Evolutionary conservation across 2,797 vertebrate genomes (phyloP).

Genomic region (Mus spretus): DNA sequence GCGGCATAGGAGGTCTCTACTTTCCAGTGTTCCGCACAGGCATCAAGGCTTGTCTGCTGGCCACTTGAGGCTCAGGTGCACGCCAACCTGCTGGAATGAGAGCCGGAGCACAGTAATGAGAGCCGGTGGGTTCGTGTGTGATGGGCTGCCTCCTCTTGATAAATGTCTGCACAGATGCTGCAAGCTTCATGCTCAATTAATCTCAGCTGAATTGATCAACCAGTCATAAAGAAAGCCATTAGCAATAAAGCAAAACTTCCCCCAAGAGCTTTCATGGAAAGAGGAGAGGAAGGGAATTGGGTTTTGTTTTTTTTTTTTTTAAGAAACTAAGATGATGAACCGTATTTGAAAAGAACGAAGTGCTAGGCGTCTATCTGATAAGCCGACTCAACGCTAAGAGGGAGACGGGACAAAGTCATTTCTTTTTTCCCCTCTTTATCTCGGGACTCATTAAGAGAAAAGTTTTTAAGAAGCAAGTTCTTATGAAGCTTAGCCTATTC

Average conservation of each 20-base stretch:
- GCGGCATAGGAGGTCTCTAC: not conserved
- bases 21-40: too few relatives aligned
- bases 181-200: conserved; percentile 86
- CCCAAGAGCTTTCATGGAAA: conserved; percentile 80
- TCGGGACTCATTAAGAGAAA: conserved; percentile 37
- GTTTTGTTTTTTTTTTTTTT: conserved; percentile 60
- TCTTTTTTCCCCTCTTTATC: not conserved
- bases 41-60: accelerated
- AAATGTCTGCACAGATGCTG: conserved; percentile 83
- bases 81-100: not conserved
- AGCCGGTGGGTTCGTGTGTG: conserved; percentile 4
- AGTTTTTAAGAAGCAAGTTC: conserved; percentile 34
- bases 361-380: conserved; percentile 3
- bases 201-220: conserved; percentile 82
- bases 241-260: conserved; percentile 84
- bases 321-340: conserved; percentile 82
- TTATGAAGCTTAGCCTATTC: not conserved
- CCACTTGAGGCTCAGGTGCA: conserved; percentile 68
- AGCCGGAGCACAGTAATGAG: not conserved
- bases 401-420: conserved; percentile 37
- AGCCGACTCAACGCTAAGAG: conserved; percentile 51
- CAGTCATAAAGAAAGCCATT: conserved; percentile 85
- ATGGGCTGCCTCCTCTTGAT: conserved; percentile 69
- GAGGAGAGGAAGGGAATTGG: conserved; percentile 74
- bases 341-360: conserved; percentile 73